Percentiles rank a stretch among this genome's conserved stretches.
Conservation (phyloP, 2,888 invertebrate genomes). For the Scaptodrosophila latifasciaeformis region DNA sequence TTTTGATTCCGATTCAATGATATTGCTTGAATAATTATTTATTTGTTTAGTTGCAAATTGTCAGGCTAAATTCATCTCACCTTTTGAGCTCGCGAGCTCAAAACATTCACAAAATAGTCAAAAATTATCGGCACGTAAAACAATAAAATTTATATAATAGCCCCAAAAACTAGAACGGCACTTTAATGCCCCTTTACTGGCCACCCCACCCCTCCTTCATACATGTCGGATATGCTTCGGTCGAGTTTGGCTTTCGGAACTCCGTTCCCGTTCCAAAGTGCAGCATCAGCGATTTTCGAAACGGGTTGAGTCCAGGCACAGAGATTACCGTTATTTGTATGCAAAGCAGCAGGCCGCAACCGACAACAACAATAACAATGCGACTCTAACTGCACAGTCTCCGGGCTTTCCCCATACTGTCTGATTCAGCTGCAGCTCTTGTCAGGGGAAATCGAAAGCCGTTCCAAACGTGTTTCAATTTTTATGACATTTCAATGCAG, state of each 20-base stretch:
- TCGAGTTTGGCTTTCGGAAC: no score
- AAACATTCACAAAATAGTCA: no score
- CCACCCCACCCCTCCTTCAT: not conserved
- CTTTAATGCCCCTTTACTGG: no score
- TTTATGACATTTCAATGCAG: conserved; percentile 1
- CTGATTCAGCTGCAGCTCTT: not conserved
- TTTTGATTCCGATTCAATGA: no score
- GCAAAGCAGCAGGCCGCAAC: not conserved
- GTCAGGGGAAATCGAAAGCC: not conserved
- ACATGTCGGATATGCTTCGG: not conserved
- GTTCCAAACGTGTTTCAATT: not conserved
- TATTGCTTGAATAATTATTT: no score
- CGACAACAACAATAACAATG: not conserved
- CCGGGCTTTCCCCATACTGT: not conserved
- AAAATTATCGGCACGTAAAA: no score
- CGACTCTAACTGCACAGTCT: not conserved
- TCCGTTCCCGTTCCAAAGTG: no score
- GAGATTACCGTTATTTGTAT: not conserved
- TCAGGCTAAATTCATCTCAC: no score
- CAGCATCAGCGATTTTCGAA: not conserved
- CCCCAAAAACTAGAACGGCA: no score
- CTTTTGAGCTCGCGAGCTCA: no score
- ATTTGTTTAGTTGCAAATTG: no score
- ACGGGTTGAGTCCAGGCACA: not conserved
- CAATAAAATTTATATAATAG: no score